Evolutionary conservation across 2,797 vertebrate species (phyloP), one percentile per base, ranked within the genome.

Genomic region (Mus minutoides): DNA sequence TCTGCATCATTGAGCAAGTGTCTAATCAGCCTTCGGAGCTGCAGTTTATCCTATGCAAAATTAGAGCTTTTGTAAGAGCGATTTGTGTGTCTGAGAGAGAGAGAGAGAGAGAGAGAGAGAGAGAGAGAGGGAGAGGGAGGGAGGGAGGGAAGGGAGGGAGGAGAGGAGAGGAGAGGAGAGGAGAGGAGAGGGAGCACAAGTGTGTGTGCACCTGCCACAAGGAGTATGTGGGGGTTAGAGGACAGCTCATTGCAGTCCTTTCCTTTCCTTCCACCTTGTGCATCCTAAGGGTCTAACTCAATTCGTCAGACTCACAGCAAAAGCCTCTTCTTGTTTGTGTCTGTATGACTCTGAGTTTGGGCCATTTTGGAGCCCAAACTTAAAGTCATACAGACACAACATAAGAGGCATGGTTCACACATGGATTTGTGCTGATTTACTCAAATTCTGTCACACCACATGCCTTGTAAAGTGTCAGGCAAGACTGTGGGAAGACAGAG

Each of bases 361-460:
- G 9, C n/a, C 14, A 31, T 56, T 29, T 46, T 73, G n/a, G 24
- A 88, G 52, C 52, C n/a, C n/a, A 73, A 49, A 56, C 24, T 73
- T 73, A 56, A n/a, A 87, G 49, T 54, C 24, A 58, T 2, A 21
- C 21, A 14, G 6, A 22, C 2, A 14, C 5, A 14, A 3, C 9
- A 6, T 3, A 17, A 34, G 64, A 88, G 13, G 31, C 77, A 7
- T 6, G 75, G 3, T 3, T 85, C 73, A 11, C 24, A 17, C 49
- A 4, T 5, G 14, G 16, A 3, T 11, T 3, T 43, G 43, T 76
- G 73, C 6, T 4, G 43, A 29, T 9, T 10, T 29, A 0, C 17
- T 60, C 6, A 9, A 1, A 0, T 13, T 16, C 52, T n/a, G 0
- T n/a, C 84, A 19, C 22, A 4, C 22, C 6, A 2, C 0, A 3